Conservation (phyloP, 2,888 invertebrate genomes). For the Mesoligia furuncula region DNA sequence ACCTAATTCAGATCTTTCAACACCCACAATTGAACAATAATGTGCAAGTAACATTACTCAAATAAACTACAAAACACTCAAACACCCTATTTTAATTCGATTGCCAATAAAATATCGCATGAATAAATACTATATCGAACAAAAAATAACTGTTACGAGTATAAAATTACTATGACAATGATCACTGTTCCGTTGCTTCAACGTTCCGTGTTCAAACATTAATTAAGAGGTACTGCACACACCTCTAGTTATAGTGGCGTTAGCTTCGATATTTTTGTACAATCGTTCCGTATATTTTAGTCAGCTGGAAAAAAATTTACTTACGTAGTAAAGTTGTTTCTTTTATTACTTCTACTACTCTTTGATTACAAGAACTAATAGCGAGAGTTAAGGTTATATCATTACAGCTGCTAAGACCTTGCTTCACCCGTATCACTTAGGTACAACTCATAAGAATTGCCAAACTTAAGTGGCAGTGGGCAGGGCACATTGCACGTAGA, state of each 20-base stretch:
- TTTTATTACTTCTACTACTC: not conserved
- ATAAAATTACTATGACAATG: slow-evolving; percentile 52
- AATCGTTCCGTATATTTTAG: slow-evolving; percentile 12
- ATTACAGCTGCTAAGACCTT: not conserved
- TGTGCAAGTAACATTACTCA: not conserved
- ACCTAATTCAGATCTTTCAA: not conserved
- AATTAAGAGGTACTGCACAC: slow-evolving; percentile 62
- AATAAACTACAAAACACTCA: slow-evolving; percentile 6
- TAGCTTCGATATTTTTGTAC: not conserved
- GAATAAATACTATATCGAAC: slow-evolving; percentile 34
- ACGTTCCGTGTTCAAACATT: slow-evolving; percentile 58
- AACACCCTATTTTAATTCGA: slow-evolving; percentile 28
- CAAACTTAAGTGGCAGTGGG: too few species aligned
- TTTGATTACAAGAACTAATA: not conserved
- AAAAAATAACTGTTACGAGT: slow-evolving; percentile 51
- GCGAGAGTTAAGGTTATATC: not conserved
- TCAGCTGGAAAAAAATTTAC: not conserved
- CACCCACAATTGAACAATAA: not conserved
- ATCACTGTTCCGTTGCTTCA: slow-evolving; percentile 22
- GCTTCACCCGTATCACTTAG: not conserved
- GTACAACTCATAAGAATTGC: too few species aligned
- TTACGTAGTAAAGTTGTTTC: not conserved
- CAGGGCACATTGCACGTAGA: too few species aligned
- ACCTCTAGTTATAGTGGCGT: slow-evolving; percentile 1
- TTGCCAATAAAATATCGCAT: slow-evolving; percentile 38